Conservation (phyloP, 37 sponge, comb jelly and placozoan species). For the Oopsacas minuta region DNA sequence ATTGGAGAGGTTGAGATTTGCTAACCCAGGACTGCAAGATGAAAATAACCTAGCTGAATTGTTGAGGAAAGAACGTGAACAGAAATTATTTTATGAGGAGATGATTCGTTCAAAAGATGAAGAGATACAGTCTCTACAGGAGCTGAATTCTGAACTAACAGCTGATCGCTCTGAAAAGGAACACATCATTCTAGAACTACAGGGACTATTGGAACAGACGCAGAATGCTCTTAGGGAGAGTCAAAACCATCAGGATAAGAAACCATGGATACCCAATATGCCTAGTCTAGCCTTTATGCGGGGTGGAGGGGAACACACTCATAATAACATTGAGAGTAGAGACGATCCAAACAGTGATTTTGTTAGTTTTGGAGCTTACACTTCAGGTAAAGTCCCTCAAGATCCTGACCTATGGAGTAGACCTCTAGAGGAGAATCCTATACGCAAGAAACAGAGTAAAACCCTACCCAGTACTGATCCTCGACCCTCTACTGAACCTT, state of each 20-base stretch:
- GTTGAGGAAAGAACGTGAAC: conserved; percentile 51
- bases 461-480: neutral
- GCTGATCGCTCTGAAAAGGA: neutral
- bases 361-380: neutral
- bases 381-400: neutral
- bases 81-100: conserved; percentile 24
- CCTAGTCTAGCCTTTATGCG: neutral
- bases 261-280: neutral
- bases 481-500: no score
- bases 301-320: neutral
- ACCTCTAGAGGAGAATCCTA: conserved; percentile 8
- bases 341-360: neutral
- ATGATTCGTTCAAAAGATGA: conserved; percentile 10
- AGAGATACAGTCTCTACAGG: conserved; percentile 6
- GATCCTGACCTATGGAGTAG: conserved; percentile 8
- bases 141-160: neutral
- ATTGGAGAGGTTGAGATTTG: neutral
- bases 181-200: neutral
- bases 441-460: neutral
- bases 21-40: neutral
- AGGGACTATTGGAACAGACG: conserved; percentile 7
- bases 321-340: neutral
- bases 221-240: neutral
- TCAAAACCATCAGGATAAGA: conserved; percentile 2
- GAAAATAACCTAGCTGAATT: conserved; percentile 29